Evolutionary conservation across 2,888 invertebrate species (phyloP).

Genomic region (Malthinus seriepunctatus): DNA sequence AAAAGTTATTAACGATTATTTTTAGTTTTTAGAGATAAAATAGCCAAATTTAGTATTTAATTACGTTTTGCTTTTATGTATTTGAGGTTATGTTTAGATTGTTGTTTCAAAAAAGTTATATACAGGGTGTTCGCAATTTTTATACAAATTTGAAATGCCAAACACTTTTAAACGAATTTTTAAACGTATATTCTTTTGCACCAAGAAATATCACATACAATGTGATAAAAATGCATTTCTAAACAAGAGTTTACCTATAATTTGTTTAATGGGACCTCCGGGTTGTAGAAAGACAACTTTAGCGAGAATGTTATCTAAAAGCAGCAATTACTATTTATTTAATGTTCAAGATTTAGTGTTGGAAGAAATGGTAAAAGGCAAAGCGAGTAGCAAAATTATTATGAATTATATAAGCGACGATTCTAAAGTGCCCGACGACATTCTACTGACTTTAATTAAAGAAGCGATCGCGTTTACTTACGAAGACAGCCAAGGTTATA

Average conservation of each 20-base stretch:
- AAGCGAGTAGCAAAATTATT: slow-evolving; percentile 28
- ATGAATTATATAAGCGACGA: slow-evolving; percentile 23
- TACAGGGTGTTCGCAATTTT: too few relatives aligned
- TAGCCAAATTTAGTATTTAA: too few relatives aligned
- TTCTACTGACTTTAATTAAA: slow-evolving; percentile 33
- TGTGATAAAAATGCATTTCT: too few relatives aligned
- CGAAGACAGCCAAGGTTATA: slow-evolving; percentile 33
- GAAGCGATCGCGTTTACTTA: slow-evolving; percentile 24
- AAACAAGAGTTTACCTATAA: too few relatives aligned
- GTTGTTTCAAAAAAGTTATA: too few relatives aligned
- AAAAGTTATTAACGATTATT: slow-evolving; percentile 36
- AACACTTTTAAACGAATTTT: too few relatives aligned
- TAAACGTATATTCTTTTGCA: too few relatives aligned
- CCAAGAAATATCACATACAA: too few relatives aligned
- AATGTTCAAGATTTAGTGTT: slow-evolving; percentile 29
- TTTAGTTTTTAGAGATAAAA: too few relatives aligned
- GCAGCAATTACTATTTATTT: slow-evolving; percentile 33
- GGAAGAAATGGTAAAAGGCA: slow-evolving; percentile 31
- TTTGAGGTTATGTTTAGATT: too few relatives aligned
- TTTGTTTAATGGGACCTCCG: slow-evolving; percentile 37
- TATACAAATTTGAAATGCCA: too few relatives aligned
- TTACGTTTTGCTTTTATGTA: too few relatives aligned
- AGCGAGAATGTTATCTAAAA: slow-evolving; percentile 32
- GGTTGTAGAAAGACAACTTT: slow-evolving; percentile 34
- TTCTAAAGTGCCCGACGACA: slow-evolving; percentile 29